Conservation (phyloP, 2,888 invertebrate genomes). For the Lacanobia wlatinum region DNA sequence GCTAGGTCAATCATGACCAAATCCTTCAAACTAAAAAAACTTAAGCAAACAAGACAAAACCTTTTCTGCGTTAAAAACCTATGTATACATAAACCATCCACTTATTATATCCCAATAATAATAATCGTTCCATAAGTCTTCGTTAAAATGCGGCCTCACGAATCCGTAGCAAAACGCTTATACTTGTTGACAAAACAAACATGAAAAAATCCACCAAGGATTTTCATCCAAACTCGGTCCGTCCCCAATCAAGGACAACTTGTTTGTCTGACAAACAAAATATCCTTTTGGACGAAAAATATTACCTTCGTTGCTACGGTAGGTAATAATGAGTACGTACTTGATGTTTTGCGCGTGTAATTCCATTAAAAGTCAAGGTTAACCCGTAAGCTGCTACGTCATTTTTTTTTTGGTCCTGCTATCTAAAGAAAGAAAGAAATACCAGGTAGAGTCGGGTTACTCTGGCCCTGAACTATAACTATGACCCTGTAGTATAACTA, state of each 20-base stretch:
- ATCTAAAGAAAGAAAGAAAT: too few relatives aligned
- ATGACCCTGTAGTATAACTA: too few relatives aligned
- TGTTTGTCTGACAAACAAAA: constrained; percentile 59
- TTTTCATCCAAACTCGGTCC: constrained; percentile 33
- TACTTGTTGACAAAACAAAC: constrained; percentile 65
- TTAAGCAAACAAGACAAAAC: neutral
- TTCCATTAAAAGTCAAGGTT: neutral
- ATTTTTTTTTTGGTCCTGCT: too few relatives aligned
- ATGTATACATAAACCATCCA: neutral
- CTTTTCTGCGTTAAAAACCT: neutral
- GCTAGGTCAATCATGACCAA: neutral
- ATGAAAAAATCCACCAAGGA: constrained; percentile 49
- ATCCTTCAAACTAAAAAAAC: neutral
- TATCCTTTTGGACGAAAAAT: constrained; percentile 42
- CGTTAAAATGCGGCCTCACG: constrained; percentile 77
- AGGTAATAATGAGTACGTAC: constrained; percentile 18
- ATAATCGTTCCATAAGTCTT: constrained; percentile 62
- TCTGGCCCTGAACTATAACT: too few relatives aligned
- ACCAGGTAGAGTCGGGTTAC: too few relatives aligned
- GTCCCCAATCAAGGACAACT: constrained; percentile 58
- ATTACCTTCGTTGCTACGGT: constrained; percentile 6
- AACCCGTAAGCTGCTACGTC: neutral
- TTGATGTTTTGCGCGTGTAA: neutral
- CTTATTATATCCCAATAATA: constrained; percentile 34
- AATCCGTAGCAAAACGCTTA: constrained; percentile 66